phyloP scores from a whole-genome alignment of 2,797 vertebrate species.

The Platyrinchus mystaceus region DNA sequence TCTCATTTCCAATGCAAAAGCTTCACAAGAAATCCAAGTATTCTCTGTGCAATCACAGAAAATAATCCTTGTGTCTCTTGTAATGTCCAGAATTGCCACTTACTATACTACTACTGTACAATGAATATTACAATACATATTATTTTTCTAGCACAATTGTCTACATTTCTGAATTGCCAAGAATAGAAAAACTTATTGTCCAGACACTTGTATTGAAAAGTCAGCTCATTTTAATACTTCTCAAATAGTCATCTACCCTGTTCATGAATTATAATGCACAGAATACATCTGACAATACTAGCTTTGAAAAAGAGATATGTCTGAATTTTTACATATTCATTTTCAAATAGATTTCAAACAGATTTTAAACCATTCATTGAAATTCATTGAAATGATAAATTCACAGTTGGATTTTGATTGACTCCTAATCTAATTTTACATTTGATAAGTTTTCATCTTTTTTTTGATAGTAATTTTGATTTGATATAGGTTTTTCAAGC shows the following conservation, averaged over 20 bases:
- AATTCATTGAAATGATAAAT: conserved; percentile 85
- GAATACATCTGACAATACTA: conserved; percentile 82
- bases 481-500: conserved; percentile 58
- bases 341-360: conserved; percentile 85
- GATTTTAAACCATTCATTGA: conserved; percentile 84
- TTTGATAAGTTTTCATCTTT: conserved; percentile 73
- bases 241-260: conserved; percentile 85
- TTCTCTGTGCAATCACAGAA: conserved; percentile 89
- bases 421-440: conserved; percentile 86
- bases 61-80: conserved; percentile 88
- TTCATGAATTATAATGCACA: conserved; percentile 88
- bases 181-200: conserved; percentile 85
- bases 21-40: conserved; percentile 86
- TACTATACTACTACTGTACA: conserved; percentile 81
- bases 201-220: conserved; percentile 86
- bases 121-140: conserved; percentile 87
- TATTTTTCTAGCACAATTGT: conserved; percentile 84
- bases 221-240: conserved; percentile 88
- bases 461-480: conserved; percentile 58
- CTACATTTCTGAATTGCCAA: conserved; percentile 81
- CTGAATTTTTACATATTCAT: conserved; percentile 85
- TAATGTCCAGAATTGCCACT: conserved; percentile 87
- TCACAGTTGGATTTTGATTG: conserved; percentile 81
- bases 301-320: conserved; percentile 81
- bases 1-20: conserved; percentile 88